Evolutionary conservation across 2,113 vertebrate species (phyloP).

Genomic region (Passer montanus): DNA sequence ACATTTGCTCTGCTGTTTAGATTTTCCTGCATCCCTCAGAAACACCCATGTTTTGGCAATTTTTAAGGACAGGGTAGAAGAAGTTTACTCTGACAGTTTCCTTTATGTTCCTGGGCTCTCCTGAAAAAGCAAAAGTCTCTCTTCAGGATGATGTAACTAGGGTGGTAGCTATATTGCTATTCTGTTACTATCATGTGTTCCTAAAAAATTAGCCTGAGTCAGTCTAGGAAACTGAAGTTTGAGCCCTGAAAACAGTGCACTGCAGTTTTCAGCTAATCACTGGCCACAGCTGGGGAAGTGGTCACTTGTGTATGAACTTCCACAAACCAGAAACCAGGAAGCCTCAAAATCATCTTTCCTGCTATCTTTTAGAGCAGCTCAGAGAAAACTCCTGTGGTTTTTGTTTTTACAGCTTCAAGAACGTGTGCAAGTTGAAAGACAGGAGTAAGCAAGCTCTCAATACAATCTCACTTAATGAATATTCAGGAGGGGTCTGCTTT

Average conservation of each 20-base stretch:
- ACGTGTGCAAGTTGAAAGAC: not conserved
- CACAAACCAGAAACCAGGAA: not conserved
- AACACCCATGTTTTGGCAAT: not conserved
- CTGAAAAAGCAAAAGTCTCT: not conserved
- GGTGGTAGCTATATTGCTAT: not conserved
- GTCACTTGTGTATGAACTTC: not conserved
- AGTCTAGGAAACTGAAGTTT: not conserved
- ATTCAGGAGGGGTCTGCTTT: not conserved
- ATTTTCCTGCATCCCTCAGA: not conserved
- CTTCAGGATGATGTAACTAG: not conserved
- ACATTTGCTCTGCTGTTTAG: not conserved
- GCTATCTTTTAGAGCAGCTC: not conserved
- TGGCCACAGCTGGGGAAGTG: not conserved
- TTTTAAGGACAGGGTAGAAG: not conserved
- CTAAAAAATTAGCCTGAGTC: not conserved
- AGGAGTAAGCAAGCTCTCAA: not conserved
- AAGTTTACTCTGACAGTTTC: not conserved
- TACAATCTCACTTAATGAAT: not conserved
- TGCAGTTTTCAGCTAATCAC: not conserved
- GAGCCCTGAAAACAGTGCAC: not conserved
- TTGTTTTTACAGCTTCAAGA: not conserved
- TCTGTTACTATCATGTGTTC: not conserved
- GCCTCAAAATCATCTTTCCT: not conserved
- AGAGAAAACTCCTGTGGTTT: not conserved
- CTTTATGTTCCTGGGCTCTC: not conserved